phyloP scores from a whole-genome alignment of 2,888 invertebrate species.

The Imbricaverruca yamaguchii region DNA sequence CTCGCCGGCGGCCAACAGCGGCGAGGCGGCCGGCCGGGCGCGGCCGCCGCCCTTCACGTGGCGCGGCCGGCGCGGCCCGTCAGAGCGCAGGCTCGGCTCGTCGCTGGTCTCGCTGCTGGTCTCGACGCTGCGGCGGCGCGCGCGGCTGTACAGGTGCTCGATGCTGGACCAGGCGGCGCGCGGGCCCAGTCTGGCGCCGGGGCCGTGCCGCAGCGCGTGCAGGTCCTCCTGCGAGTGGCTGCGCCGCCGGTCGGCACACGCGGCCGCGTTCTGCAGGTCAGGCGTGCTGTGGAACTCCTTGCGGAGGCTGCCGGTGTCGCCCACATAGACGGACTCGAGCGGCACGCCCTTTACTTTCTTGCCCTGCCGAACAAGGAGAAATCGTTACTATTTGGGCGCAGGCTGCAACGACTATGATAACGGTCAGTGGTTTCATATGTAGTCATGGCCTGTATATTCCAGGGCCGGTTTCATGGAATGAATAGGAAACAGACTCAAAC shows the following conservation, averaged over 20 bases:
- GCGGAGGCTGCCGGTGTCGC: slow-evolving; percentile 48
- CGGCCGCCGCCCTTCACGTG: slow-evolving; percentile 52
- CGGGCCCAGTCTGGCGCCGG: slow-evolving; percentile 28
- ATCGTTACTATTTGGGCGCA: no score
- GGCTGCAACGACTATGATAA: no score
- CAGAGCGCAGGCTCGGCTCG: slow-evolving; percentile 54
- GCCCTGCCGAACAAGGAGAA: slow-evolving; percentile 21
- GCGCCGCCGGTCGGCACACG: slow-evolving; percentile 29
- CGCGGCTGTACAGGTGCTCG: slow-evolving; percentile 26
- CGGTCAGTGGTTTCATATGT: no score
- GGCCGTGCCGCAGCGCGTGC: slow-evolving; percentile 30
- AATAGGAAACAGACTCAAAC: no score
- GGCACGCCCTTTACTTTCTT: slow-evolving; percentile 22
- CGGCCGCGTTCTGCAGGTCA: slow-evolving; percentile 47
- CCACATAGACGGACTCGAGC: slow-evolving; percentile 23
- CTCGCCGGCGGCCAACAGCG: not conserved
- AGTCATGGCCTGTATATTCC: no score
- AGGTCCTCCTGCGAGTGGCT: slow-evolving; percentile 52
- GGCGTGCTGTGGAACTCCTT: slow-evolving; percentile 86
- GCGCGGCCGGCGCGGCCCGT: slow-evolving; percentile 73
- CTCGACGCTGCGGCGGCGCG: slow-evolving; percentile 2
- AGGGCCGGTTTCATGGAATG: no score
- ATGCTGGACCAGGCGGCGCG: slow-evolving; percentile 29
- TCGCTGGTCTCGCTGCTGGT: slow-evolving; percentile 26
- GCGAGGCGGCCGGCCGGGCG: slow-evolving; percentile 28